Percentiles rank a stretch among this genome's conserved stretches.
These are phyloP conservation scores for Trypoxylon attenuatum DNA, from an alignment of 2,888 invertebrate species.

Conservation along the genomic window DNA sequence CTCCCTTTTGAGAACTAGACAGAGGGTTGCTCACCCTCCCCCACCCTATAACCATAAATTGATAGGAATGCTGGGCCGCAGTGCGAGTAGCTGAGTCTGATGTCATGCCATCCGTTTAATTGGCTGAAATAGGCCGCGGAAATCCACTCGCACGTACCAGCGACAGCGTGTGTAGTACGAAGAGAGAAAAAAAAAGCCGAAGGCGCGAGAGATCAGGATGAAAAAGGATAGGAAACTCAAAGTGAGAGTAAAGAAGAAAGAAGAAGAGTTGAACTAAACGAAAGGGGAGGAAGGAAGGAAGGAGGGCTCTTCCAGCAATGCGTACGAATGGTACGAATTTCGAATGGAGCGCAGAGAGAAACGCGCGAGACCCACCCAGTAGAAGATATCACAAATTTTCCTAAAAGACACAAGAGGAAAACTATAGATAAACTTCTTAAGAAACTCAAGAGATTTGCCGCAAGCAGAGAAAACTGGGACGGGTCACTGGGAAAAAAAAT, in stretches of 20 bases:
- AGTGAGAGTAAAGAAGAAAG: not conserved
- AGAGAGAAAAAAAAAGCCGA: slow-evolving; percentile 7
- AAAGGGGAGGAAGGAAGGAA: not conserved
- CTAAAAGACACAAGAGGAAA: no score
- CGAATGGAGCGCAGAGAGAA: slow-evolving; percentile 5
- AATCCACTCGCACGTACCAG: slow-evolving; percentile 55
- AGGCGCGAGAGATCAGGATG: slow-evolving; percentile 5
- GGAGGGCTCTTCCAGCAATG: slow-evolving; percentile 12
- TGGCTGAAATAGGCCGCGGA: slow-evolving; percentile 64
- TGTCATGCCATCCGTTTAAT: slow-evolving; percentile 65
- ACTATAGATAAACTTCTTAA: no score
- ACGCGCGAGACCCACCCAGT: slow-evolving; percentile 44
- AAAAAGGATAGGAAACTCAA: slow-evolving; percentile 7
- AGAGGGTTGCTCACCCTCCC: slow-evolving; percentile 47
- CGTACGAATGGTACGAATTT: slow-evolving; percentile 5
- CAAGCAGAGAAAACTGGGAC: slow-evolving; percentile 52
- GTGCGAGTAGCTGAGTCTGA: slow-evolving; percentile 57
- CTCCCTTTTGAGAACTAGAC: no score
- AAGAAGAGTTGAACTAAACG: no score
- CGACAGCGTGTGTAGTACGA: no score
- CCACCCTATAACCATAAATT: slow-evolving; percentile 51
- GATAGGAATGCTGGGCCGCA: slow-evolving; percentile 62
- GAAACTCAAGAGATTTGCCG: no score
- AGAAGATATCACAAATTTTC: not conserved
- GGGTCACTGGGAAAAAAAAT: slow-evolving; percentile 56